phyloP scores from a whole-genome alignment of 2,888 invertebrate genomes.

The Drosophila monieri region DNA sequence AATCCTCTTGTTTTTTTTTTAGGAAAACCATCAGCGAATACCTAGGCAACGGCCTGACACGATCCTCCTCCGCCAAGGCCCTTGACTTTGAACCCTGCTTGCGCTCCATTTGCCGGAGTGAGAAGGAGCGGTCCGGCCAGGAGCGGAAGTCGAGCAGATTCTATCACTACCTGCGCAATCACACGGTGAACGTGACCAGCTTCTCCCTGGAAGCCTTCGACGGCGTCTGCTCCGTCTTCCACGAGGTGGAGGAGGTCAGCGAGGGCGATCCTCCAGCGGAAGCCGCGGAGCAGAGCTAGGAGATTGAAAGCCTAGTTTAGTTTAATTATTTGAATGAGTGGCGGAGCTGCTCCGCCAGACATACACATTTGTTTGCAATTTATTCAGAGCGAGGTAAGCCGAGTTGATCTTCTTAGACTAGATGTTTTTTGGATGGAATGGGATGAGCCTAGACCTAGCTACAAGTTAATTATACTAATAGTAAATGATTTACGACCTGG shows the following conservation, averaged over 20 bases:
- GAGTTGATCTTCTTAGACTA: conserved; percentile 47
- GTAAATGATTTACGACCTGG: conserved; percentile 39
- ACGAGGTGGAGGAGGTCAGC: conserved; percentile 21
- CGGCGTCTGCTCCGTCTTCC: conserved; percentile 82
- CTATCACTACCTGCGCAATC: conserved; percentile 90
- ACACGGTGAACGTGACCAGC: conserved; percentile 83
- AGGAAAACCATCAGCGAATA: conserved; percentile 85
- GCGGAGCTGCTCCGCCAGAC: conserved; percentile 26
- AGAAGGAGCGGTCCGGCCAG: conserved; percentile 85
- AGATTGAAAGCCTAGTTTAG: conserved; percentile 16
- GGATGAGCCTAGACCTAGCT: conserved; percentile 29
- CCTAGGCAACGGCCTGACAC: conserved; percentile 84
- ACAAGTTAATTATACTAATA: conserved; percentile 30
- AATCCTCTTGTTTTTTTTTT: conserved; percentile 28
- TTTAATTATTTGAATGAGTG: conserved; percentile 16
- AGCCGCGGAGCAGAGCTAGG: neutral
- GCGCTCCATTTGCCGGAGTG: conserved; percentile 89
- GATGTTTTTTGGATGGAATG: conserved; percentile 5
- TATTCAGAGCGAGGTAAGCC: conserved; percentile 30
- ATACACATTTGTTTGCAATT: conserved; percentile 27
- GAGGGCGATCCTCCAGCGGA: neutral
- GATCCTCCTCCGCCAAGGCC: conserved; percentile 86
- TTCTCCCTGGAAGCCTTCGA: conserved; percentile 85
- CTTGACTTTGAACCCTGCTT: conserved; percentile 89
- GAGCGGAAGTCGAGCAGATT: conserved; percentile 90